Base-by-base conservation (phyloP, 2,888 invertebrate genomes). In the Nysson spinosus region DNA sequence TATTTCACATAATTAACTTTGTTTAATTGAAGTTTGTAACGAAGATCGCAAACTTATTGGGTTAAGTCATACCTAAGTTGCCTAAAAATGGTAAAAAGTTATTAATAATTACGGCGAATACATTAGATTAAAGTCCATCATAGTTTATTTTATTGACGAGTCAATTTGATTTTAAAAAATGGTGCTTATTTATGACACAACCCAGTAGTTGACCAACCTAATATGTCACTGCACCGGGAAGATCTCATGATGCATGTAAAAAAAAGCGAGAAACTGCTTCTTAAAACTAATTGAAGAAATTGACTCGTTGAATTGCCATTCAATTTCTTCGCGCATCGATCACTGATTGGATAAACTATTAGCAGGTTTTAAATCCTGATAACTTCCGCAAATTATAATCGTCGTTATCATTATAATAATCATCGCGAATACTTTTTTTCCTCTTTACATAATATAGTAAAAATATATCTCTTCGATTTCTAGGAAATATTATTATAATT, bases 401-500 rank as follows among this genome's bases (percentile, higher is more conserved):
- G 20, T 30, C 12, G 44, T 32, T 37, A 24, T 22, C 40, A 24
- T 24, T 37, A 17, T 14, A 35, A 40, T 50, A 50, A 19, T 43
- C 51, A 37, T 50, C 55, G 37, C 51, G 44, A 52, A 39, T 49
- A 30, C 42, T 50, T 65, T 52, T 61, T 44, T 35, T n/a, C n/a
- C 47, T 47, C 62, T 69, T 75, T 77, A 69, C 61, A 49, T 66
- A 69, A 71, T 75, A 76, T 71, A 81, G 71, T 82, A 80, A 80
- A 83, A 81, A 82, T 83, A 81, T 82, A 82, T 81, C 75, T 82
- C 77, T 80, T 74, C 71, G 62, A 78, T 78, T 73, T 70, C 67
- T 78, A 75, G 63, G 69, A 73, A 78, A 77, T 73, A 78, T 74
- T 44, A 58, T 74, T 74, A 69, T 44, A 61, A 62, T 72, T 71